These are phyloP conservation scores for Pteruthius melanotis DNA, from an alignment of 2,113 vertebrate genomes.

Conservation along the genomic window DNA sequence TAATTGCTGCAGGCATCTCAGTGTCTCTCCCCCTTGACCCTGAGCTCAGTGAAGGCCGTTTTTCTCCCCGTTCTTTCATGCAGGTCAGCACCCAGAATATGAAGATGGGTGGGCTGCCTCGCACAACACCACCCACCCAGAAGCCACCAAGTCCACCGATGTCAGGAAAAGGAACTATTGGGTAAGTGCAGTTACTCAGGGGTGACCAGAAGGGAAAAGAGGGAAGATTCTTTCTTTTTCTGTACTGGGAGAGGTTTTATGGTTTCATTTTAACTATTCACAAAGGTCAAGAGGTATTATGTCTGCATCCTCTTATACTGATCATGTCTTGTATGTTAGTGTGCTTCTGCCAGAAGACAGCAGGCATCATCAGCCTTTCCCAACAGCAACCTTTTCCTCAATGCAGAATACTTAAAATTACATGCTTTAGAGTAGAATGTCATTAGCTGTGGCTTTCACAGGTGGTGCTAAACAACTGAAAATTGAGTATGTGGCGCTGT, in stretches of 20 bases:
- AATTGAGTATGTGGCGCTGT: background rate
- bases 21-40: background rate
- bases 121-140: conserved; percentile 95
- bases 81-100: conserved; percentile 98
- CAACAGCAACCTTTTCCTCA: background rate
- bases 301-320: background rate
- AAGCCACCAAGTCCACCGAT: conserved; percentile 96
- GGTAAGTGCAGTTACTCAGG: conserved; percentile 78
- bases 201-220: background rate
- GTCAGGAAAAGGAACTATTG: conserved; percentile 95
- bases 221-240: background rate
- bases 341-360: background rate
- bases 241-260: background rate
- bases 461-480: background rate
- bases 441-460: background rate
- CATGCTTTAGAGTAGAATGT: background rate
- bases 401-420: background rate
- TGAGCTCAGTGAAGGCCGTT: conserved; percentile 47
- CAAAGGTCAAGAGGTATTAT: background rate
- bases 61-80: conserved; percentile 36
- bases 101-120: conserved; percentile 93
- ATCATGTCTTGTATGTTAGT: background rate
- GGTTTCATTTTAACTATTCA: background rate
- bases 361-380: background rate
- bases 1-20: conserved; percentile 23